These are phyloP conservation scores for Hyperoplus lanceolatus DNA, from an alignment of 2,797 vertebrate genomes.

Conservation along the genomic window DNA sequence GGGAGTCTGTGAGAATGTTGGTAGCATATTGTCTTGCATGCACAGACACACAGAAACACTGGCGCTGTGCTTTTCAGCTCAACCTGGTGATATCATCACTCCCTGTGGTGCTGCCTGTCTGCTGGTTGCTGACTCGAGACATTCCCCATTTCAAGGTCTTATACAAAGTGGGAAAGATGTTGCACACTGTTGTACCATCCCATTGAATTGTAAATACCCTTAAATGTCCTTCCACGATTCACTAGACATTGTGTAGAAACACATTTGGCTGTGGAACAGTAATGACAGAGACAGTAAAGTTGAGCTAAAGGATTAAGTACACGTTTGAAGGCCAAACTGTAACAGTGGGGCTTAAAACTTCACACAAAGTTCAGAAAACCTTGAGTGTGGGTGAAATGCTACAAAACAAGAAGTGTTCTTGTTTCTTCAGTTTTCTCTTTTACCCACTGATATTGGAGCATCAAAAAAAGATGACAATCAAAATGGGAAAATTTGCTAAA, in stretches of 20 bases:
- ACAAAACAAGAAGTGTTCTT: no score
- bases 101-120: slow-evolving; percentile 30
- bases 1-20: neutral
- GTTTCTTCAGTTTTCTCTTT: no score
- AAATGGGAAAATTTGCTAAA: neutral
- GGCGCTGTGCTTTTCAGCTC: slow-evolving; percentile 34
- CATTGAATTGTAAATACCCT: neutral
- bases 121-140: slow-evolving; percentile 31
- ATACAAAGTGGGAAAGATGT: slow-evolving; percentile 17
- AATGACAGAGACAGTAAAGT: neutral
- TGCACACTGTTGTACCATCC: neutral
- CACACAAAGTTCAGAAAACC: no score
- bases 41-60: slow-evolving; percentile 26
- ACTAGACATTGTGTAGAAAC: neutral
- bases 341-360: no score
- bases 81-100: slow-evolving; percentile 43
- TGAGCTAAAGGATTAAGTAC: neutral
- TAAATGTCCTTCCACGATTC: neutral
- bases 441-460: neutral
- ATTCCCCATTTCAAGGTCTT: slow-evolving; percentile 1
- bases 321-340: no score
- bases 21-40: neutral
- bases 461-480: neutral
- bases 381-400: no score
- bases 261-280: neutral